A percentile compares a stretch with the other conserved stretches of the same genome.
These are phyloP conservation scores for Lates calcarifer DNA, from an alignment of 2,113 vertebrate genomes.

Conservation along the genomic window DNA sequence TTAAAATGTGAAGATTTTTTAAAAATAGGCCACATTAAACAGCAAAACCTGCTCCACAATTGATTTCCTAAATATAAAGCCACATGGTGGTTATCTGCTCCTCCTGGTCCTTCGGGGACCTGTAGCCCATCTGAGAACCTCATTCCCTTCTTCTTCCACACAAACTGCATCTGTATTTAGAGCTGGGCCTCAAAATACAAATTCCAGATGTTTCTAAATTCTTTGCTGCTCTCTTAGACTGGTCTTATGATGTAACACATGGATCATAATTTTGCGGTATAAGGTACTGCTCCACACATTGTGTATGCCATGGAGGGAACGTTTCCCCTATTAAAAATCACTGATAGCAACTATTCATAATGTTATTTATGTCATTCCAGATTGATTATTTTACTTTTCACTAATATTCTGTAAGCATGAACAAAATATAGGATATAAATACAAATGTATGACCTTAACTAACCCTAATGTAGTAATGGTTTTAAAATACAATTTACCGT, in stretches of 20 bases:
- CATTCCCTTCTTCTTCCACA: conserved; percentile 58
- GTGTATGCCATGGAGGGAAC: not conserved
- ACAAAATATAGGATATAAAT: too few relatives aligned
- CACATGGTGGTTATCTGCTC: conserved; percentile 31
- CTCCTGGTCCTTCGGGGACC: conserved; percentile 21
- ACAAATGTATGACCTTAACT: not conserved
- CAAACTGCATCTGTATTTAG: conserved; percentile 65
- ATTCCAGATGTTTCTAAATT: conserved; percentile 73
- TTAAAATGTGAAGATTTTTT: not conserved
- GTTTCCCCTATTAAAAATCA: not conserved
- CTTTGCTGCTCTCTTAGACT: conserved; percentile 33
- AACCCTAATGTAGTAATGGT: not conserved
- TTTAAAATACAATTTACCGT: not conserved
- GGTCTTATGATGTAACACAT: conserved; percentile 16
- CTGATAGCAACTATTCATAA: not conserved
- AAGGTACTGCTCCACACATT: not conserved
- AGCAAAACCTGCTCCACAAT: conserved; percentile 28
- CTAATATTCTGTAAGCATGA: not conserved
- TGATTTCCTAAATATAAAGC: conserved; percentile 40
- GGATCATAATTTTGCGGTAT: conserved; percentile 8
- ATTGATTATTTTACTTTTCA: not conserved
- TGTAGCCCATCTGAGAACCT: conserved; percentile 65
- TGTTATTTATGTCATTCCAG: not conserved
- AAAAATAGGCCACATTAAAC: not conserved
- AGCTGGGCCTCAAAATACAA: conserved; percentile 56